A percentile compares a stretch with the other conserved stretches of the same genome.
Conservation (phyloP, 2,797 vertebrate genomes). For the Lutjanus campechanus region DNA sequence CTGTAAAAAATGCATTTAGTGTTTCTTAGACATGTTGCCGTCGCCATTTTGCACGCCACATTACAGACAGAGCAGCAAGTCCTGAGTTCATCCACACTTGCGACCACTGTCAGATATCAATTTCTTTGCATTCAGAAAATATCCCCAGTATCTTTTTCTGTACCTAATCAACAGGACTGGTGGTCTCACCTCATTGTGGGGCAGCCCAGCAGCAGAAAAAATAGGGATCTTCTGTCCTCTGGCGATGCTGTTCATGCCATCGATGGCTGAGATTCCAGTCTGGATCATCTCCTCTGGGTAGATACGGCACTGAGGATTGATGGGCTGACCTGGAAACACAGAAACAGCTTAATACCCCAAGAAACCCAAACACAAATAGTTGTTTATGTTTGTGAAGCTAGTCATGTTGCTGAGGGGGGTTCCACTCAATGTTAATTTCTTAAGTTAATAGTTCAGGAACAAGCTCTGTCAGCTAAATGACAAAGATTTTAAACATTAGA, state of each 20-base stretch:
- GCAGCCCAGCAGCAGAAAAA: slow-evolving; percentile 94
- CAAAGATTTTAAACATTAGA: neutral
- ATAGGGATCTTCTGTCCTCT: slow-evolving; percentile 96
- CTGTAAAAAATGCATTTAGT: too few species aligned
- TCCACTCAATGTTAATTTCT: neutral
- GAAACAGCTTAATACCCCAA: neutral
- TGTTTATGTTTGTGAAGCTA: neutral
- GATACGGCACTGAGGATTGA: slow-evolving; percentile 95
- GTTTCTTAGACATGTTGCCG: too few species aligned
- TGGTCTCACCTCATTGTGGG: slow-evolving; percentile 90
- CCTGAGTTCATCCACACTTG: too few species aligned
- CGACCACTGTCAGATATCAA: neutral
- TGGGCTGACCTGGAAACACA: slow-evolving; percentile 51
- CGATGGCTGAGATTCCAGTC: slow-evolving; percentile 95
- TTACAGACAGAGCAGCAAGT: too few species aligned
- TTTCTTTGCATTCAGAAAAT: neutral
- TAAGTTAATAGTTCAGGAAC: neutral
- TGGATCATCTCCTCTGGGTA: slow-evolving; percentile 98
- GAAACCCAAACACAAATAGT: neutral
- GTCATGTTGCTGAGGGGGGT: neutral
- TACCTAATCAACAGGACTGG: neutral
- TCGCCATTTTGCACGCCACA: too few species aligned
- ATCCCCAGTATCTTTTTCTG: neutral
- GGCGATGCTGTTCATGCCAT: slow-evolving; percentile 97
- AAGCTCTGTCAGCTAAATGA: neutral